Evolutionary conservation across 2,888 invertebrate species (phyloP), one percentile per base, ranked within the genome.

Genomic region (Drosophila putrida): DNA sequence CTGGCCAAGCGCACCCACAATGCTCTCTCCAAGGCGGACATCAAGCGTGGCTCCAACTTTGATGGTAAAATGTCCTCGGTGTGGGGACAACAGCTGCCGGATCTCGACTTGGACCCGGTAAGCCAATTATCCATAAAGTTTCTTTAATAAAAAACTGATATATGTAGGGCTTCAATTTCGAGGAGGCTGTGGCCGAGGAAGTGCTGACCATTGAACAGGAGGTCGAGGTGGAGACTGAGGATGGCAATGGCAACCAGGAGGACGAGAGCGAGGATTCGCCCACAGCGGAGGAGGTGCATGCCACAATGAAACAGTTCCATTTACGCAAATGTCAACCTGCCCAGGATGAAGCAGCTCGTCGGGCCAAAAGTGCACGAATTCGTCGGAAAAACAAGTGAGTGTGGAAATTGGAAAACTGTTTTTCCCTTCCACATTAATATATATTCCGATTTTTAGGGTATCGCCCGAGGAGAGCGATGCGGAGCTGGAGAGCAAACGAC

Each of bases 1-100:
- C 93, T 96, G 50, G 94, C 95, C 3, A 93, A 95, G 9, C 92
- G 95, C n/a, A 95, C 95, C 0, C 94, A 95, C 58, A 95, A 95
- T 0, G 95, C 95, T 0, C 80, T 93, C 10, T 89, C 91, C 13
- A 90, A 90, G 60, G 89, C 87, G 46, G 82, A 89, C 39, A 85
- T 91, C 6, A 65, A 78, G n/a, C 86, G 83, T 3, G 80, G 78
- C 0, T 64, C 79, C n/a, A 63, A 78, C 20, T 50, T 85, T 10
- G 82, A 71, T 58, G 41, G 76, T 28, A 79, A 82, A 31, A 66
- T 90, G 49, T 75, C 80, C 1, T 89, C 90, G 10, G 88, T 91
- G 11, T 91, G 91, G 91, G 78, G 81, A 1, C 84, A 82, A 15
- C 80, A 68, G 25, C 13, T 84, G 20, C 72, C 81, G 0, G 79